These are phyloP conservation scores for Sebastes nivosus DNA, from an alignment of 2,797 vertebrate genomes.

Conservation along the genomic window DNA sequence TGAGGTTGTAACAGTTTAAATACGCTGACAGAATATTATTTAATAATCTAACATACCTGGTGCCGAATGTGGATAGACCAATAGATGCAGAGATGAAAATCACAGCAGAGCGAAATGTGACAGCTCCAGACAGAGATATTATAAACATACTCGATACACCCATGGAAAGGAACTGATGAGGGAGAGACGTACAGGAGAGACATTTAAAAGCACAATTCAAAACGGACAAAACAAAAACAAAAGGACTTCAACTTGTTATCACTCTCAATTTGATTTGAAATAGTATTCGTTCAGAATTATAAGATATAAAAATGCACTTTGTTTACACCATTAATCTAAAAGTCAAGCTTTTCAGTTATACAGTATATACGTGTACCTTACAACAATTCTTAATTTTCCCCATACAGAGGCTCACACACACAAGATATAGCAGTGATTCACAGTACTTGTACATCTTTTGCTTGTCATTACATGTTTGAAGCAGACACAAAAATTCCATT, in stretches of 20 bases:
- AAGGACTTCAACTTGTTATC: neutral
- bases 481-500: neutral
- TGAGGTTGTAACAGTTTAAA: neutral
- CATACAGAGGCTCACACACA: neutral
- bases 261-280: neutral
- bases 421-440: neutral
- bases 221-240: no score
- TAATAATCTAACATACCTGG: slow-evolving; percentile 74
- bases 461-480: slow-evolving; percentile 35
- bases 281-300: neutral
- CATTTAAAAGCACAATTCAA: neutral
- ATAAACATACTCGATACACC: slow-evolving; percentile 87
- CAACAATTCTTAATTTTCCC: neutral
- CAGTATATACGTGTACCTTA: neutral
- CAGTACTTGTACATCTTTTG: neutral
- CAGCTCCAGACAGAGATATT: slow-evolving; percentile 81
- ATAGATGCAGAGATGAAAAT: slow-evolving; percentile 82
- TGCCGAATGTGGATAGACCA: slow-evolving; percentile 87
- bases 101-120: slow-evolving; percentile 83
- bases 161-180: slow-evolving; percentile 86
- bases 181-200: neutral
- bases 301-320: neutral
- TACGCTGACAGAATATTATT: neutral
- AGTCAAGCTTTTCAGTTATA: neutral
- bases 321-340: neutral